Conservation (phyloP, 2,113 vertebrate genomes). For the Pelusios castaneus region DNA sequence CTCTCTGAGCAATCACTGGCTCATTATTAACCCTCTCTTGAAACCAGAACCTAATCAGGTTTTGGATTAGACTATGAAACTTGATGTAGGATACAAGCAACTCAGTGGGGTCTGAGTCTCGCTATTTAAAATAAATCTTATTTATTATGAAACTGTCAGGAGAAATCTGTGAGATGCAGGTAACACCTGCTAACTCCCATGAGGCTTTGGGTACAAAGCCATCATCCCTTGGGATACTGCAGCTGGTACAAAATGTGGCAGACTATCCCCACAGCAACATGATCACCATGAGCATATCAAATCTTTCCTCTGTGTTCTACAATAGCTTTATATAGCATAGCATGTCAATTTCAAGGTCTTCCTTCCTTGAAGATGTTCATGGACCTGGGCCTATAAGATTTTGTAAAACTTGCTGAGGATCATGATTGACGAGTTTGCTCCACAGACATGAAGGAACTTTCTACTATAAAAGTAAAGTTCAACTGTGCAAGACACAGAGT, state of each 20-base stretch:
- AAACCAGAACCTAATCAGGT: neutral
- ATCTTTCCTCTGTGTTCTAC: fast-evolving
- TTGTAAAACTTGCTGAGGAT: neutral
- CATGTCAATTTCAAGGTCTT: too few relatives aligned
- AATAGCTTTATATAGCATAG: neutral
- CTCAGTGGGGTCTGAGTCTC: neutral
- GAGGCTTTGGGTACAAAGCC: neutral
- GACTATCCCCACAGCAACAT: neutral
- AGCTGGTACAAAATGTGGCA: neutral
- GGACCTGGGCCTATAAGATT: neutral
- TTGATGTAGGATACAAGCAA: neutral
- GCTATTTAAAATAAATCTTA: neutral
- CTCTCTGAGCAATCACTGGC: neutral
- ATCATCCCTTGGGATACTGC: neutral
- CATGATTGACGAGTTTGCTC: neutral
- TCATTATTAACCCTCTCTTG: neutral
- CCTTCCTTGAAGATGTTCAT: too few relatives aligned
- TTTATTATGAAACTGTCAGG: neutral
- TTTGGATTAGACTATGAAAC: neutral
- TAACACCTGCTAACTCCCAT: neutral
- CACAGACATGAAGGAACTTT: neutral
- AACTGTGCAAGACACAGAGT: neutral
- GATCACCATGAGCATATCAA: neutral
- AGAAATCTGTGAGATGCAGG: neutral
- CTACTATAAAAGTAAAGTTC: neutral